Evolutionary conservation across 2,113 vertebrate species (phyloP).

Genomic region (Thoracochromis brauschi): DNA sequence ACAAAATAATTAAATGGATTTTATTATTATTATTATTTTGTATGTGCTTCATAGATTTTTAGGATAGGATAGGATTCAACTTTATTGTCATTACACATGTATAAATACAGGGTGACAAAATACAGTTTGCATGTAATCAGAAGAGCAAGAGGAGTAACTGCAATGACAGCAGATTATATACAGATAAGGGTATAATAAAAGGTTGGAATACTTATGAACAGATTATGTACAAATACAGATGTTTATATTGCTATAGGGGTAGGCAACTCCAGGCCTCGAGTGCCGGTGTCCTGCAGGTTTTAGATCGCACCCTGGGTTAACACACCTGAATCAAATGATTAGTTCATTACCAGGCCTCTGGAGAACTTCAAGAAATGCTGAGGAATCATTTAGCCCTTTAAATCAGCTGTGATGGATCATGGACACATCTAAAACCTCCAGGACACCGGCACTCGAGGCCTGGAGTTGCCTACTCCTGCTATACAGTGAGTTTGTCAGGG

Average conservation of each 20-base stretch:
- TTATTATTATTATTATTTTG: neutral
- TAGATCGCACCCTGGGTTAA: too few relatives aligned
- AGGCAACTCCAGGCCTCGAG: too few relatives aligned
- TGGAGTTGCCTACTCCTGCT: neutral
- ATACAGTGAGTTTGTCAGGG: neutral
- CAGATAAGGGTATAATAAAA: neutral
- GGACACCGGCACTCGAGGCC: too few relatives aligned
- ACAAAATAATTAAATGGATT: neutral
- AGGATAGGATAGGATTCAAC: neutral
- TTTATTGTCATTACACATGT: neutral
- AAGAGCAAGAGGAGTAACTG: neutral
- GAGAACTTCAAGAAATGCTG: too few relatives aligned
- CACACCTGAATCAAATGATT: too few relatives aligned
- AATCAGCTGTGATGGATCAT: too few relatives aligned
- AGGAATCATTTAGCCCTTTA: too few relatives aligned
- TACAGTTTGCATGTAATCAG: neutral
- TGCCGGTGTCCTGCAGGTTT: too few relatives aligned
- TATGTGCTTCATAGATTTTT: neutral
- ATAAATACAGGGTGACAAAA: neutral
- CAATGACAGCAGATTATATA: neutral
- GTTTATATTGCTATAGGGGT: neutral
- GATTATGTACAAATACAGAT: neutral
- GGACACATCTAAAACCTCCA: too few relatives aligned
- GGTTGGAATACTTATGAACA: neutral
- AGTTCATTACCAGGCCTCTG: too few relatives aligned